Evolutionary conservation across 2,888 invertebrate genomes (phyloP), one percentile per base, ranked within the genome.

Genomic region (Ophion obscuratus): DNA sequence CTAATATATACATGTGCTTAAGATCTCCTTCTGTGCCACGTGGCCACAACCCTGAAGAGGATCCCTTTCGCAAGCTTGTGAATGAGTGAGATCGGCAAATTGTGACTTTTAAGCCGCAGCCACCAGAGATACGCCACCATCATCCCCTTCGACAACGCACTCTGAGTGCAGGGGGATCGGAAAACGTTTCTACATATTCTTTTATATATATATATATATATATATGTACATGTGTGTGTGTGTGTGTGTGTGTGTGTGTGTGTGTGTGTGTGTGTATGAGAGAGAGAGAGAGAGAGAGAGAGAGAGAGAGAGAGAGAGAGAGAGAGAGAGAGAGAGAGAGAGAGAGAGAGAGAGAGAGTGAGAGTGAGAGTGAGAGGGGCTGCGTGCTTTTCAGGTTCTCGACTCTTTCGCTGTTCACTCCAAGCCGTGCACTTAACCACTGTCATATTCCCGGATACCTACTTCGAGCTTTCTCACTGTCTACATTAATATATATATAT

Each of bases 51-150:
- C 20, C 36, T 64, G 40, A 61, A 78, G 71, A 77, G 68, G 62
- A 71, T 68, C 24, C 66, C 75, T 79, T 47, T 80, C 81, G 76
- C 67, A 47, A 47, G 47, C 75, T 61, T 44, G 68, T 14, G 73
- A 66, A 71, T 53, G 61, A 76, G 76, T 57, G 76, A 80, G 75
- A 84, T 87, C 83, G 81, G 83, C 81, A 82, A 88, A 73, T 88
- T 85, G 83, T 86, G 87, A 88, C 87, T 86, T 78, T 86, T 84
- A 86, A 83, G 83, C 82, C 84, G 74, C 68, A 61, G 73, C 79
- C 73, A 59, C 53, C 78, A 84, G 80, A 82, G 82, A 86, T 73
- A 80, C 27, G 68, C 78, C 70, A 31, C 47, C 82, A 31, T 75
- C 59, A 68, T 78, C 71, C 53, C 68, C 75, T 64, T 74, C 24